A percentile compares a stretch with the other conserved stretches of the same genome.
phyloP scores from a whole-genome alignment of 2,888 invertebrate genomes.

The Melieria omissa region DNA sequence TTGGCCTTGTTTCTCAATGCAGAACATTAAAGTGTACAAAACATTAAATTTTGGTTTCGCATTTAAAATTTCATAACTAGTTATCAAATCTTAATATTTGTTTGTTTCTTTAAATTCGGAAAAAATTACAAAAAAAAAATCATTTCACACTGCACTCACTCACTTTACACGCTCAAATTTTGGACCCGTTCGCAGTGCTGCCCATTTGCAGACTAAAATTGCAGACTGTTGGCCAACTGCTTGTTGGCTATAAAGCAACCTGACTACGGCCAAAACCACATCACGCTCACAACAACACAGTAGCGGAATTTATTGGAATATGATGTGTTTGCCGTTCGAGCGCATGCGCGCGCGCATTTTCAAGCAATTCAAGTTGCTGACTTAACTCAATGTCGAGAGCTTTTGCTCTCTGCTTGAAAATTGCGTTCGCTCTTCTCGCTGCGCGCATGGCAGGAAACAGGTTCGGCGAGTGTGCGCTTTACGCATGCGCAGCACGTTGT shows the following conservation, averaged over 20 bases:
- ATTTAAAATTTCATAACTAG: too few species aligned
- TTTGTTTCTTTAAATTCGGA: too few species aligned
- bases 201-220: slow-evolving; percentile 66
- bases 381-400: not conserved
- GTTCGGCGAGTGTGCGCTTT: slow-evolving; percentile 36
- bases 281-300: not conserved
- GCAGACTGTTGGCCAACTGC: slow-evolving; percentile 60
- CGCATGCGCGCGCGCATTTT: not conserved
- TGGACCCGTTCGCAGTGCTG: slow-evolving; percentile 61
- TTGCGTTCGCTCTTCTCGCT: slow-evolving; percentile 1
- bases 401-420: slow-evolving; percentile 13
- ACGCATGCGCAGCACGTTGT: slow-evolving; percentile 49
- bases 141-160: too few species aligned
- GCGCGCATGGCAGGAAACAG: not conserved
- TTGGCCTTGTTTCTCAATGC: not conserved
- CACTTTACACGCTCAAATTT: too few species aligned
- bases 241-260: slow-evolving; percentile 50
- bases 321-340: not conserved
- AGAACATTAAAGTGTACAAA: not conserved
- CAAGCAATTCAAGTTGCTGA: not conserved
- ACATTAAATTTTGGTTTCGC: not conserved
- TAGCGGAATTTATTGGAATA: slow-evolving; percentile 10
- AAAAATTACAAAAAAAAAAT: too few species aligned
- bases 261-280: not conserved
- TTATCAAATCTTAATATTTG: too few species aligned